A percentile compares a stretch with the other conserved stretches of the same genome.
phyloP scores from a whole-genome alignment of 2,797 vertebrate species.

The Bucorvus abyssinicus region DNA sequence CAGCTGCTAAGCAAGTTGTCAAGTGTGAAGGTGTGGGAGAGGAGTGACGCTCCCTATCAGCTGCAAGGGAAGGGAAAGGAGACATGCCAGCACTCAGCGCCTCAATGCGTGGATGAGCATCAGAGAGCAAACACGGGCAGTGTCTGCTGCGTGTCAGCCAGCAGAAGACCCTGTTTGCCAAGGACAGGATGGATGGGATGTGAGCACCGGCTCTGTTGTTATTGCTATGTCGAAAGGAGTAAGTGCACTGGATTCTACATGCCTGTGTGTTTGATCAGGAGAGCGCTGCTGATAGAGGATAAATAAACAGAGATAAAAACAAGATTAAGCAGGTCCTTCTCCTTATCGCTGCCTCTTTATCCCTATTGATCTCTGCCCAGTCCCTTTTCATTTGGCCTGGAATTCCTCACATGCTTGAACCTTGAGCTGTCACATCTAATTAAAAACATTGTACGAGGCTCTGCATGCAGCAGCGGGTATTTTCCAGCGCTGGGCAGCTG shows the following conservation, averaged over 20 bases:
- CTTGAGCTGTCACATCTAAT: slow-evolving; percentile 60
- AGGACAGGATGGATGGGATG: neutral
- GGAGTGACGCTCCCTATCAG: neutral
- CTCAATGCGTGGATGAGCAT: rapidly evolving
- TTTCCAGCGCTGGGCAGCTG: neutral
- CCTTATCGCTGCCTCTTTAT: slow-evolving; percentile 60
- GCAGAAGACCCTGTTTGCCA: slow-evolving; percentile 1
- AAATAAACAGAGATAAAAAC: slow-evolving; percentile 72
- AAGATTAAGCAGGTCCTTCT: slow-evolving; percentile 67
- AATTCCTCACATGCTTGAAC: slow-evolving; percentile 65
- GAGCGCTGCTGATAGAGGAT: slow-evolving; percentile 51
- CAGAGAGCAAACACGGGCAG: neutral
- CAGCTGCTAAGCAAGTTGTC: neutral
- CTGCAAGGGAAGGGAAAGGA: neutral
- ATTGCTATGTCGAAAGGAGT: slow-evolving; percentile 17
- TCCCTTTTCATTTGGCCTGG: slow-evolving; percentile 53
- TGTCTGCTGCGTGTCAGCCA: neutral
- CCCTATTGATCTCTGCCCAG: slow-evolving; percentile 45
- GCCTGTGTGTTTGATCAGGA: slow-evolving; percentile 62
- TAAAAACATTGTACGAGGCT: slow-evolving; percentile 1
- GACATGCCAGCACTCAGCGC: neutral
- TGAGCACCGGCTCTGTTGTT: neutral
- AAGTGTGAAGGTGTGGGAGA: neutral
- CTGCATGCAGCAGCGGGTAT: slow-evolving; percentile 11
- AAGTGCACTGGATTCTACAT: slow-evolving; percentile 41